Percentiles rank a stretch among this genome's conserved stretches.
Evolutionary conservation across 2,797 vertebrate species (phyloP).

Genomic region (Pachyuromys duprasi): DNA sequence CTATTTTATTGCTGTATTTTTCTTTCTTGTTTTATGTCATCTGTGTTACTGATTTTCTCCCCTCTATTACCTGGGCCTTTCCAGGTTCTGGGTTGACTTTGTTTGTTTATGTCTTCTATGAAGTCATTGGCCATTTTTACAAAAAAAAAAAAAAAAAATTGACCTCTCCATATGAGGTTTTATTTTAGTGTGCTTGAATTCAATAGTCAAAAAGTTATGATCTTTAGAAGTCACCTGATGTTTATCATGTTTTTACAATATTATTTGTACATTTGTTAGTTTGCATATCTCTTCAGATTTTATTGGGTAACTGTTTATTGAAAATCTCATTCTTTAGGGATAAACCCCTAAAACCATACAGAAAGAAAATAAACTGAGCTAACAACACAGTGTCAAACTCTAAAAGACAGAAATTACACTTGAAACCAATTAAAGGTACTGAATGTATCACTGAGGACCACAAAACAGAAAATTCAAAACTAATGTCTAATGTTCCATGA

Average conservation of each 20-base stretch:
- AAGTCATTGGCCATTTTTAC: not conserved
- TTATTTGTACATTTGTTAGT: not conserved
- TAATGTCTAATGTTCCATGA: too few species aligned
- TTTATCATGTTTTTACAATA: not conserved
- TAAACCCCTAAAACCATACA: not conserved
- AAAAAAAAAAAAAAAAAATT: not conserved
- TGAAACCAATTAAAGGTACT: too few species aligned
- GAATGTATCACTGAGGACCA: too few species aligned
- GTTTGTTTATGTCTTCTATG: not conserved
- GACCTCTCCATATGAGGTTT: not conserved
- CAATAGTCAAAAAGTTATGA: not conserved
- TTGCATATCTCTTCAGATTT: not conserved
- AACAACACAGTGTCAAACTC: too few species aligned
- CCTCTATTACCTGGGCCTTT: not conserved
- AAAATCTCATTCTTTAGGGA: not conserved
- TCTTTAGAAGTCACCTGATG: not conserved
- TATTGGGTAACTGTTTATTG: not conserved
- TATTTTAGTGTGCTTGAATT: not conserved
- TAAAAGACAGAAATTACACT: not conserved
- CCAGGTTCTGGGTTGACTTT: not conserved
- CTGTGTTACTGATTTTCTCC: not conserved
- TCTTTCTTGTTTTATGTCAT: not conserved
- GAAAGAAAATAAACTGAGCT: not conserved
- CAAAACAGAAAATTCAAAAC: too few species aligned
- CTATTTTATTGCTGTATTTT: not conserved